Percentiles rank a stretch among this genome's conserved stretches.
These are phyloP conservation scores for Umimayanthus chanpuru DNA, from an alignment of 92 coral and sea anemone species.

Conservation along the genomic window DNA sequence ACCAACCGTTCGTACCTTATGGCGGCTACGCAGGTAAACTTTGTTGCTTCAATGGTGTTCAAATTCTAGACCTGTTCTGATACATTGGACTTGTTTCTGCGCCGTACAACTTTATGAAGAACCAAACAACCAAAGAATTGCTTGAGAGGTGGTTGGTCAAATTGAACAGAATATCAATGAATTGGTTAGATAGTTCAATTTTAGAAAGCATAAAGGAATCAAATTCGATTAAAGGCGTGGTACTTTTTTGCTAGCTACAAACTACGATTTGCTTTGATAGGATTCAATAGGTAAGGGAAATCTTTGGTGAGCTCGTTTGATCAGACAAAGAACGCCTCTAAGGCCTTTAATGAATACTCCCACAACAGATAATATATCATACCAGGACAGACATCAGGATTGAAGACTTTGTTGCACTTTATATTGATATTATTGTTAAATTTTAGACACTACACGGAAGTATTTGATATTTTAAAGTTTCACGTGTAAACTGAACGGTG, in stretches of 20 bases:
- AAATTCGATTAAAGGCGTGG: background rate
- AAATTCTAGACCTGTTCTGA: background rate
- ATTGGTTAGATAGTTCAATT: background rate
- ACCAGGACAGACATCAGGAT: background rate
- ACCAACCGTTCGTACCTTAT: constrained; percentile 19
- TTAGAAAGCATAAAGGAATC: background rate
- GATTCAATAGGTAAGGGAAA: no score
- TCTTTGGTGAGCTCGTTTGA: background rate
- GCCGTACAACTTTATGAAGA: no score
- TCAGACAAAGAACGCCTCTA: background rate
- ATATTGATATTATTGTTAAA: background rate
- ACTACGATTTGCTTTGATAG: background rate
- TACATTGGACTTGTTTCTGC: background rate
- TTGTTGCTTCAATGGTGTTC: background rate
- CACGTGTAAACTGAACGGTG: background rate
- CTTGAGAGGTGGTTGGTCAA: no score
- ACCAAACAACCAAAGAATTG: no score
- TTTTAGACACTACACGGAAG: background rate
- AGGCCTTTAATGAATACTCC: background rate
- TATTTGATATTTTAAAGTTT: no score
- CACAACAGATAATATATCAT: background rate
- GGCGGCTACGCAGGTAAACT: constrained; percentile 33
- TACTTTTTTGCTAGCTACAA: background rate
- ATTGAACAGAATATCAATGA: background rate
- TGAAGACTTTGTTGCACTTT: background rate